Evolutionary conservation across 2,797 vertebrate species (phyloP).

Genomic region (Saxicola maurus): DNA sequence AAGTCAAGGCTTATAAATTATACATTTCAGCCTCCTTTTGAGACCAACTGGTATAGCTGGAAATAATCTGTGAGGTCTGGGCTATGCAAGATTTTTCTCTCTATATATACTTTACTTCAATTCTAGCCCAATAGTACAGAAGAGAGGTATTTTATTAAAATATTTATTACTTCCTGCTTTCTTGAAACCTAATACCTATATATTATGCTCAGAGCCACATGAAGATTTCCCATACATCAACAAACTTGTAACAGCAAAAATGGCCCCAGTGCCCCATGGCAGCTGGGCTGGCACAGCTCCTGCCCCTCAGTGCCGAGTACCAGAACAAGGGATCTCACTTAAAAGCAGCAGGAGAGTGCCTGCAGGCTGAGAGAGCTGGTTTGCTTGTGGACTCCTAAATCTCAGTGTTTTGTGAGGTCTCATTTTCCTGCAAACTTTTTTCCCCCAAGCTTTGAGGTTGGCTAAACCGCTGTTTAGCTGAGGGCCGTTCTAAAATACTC

Average conservation of each 20-base stretch:
- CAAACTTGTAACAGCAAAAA: not conserved
- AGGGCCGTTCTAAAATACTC: not conserved
- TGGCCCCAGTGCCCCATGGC: not conserved
- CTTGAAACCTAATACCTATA: not conserved
- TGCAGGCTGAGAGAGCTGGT: not conserved
- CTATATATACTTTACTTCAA: not conserved
- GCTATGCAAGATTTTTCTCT: not conserved
- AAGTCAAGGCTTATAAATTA: not conserved
- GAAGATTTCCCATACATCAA: not conserved
- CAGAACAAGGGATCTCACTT: not conserved
- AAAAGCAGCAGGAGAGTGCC: not conserved
- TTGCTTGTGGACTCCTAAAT: not conserved
- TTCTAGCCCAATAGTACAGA: not conserved
- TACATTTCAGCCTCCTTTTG: not conserved
- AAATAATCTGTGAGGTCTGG: not conserved
- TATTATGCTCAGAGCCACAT: not conserved
- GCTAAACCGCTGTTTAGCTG: not conserved
- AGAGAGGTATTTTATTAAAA: slow-evolving; percentile 8
- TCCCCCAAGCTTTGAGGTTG: not conserved
- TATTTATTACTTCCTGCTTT: slow-evolving; percentile 44
- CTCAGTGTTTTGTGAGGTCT: not conserved
- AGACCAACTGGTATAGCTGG: not conserved
- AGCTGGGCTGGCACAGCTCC: not conserved
- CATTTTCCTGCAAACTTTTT: not conserved
- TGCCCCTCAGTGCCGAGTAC: not conserved